Base-by-base conservation (phyloP, 2,888 invertebrate species). In the Conistra vaccinii region DNA sequence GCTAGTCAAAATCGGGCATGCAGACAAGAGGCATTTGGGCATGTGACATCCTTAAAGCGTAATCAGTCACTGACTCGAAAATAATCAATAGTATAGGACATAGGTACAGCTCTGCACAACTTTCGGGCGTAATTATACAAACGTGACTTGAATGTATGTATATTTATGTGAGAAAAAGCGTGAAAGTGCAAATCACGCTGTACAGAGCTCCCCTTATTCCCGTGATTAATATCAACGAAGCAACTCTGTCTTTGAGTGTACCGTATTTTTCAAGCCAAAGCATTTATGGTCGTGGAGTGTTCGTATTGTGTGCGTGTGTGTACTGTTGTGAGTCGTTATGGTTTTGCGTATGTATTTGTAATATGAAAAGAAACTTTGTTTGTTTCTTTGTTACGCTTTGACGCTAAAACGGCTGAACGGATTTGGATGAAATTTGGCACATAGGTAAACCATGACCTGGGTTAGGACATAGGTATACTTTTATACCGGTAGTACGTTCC, bases 171-270 rank as follows among this genome's bases (percentile, higher is more conserved):
- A 39, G 51, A 65, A 71, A 61, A 72, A 76, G 76, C 69, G 75
- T 61, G 73, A 87, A 88, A 86, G 82, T 87, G 88, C 88, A 80
- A 85, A 87, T 88, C 89, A 89, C 82, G 80, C 80, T 81, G 62
- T 78, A 77, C 73, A 78, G 78, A 78, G 73, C 69, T 81, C 72
- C 82, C 80, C 77, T 83, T 83, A 85, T 85, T 81, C 68, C 62
- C 76, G 75, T 88, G 89, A 87, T 89, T 88, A 89, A 89, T 89
- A 84, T 87, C 84, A 79, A 76, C 78, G 81, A 83, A 84, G 80
- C 84, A 80, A 83, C 72, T 84, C 81, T 83, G 83, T 81, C 80
- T 86, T 85, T 85, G 76, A 81, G 80, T 80, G 80, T 80, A 84
- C 79, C 78, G 71, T 83, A 82, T 87, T 87, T 89, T 87, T 86